These are phyloP conservation scores for Orbicella faveolata DNA, from an alignment of 64 coral and sea anemone genomes.

Conservation along the genomic window DNA sequence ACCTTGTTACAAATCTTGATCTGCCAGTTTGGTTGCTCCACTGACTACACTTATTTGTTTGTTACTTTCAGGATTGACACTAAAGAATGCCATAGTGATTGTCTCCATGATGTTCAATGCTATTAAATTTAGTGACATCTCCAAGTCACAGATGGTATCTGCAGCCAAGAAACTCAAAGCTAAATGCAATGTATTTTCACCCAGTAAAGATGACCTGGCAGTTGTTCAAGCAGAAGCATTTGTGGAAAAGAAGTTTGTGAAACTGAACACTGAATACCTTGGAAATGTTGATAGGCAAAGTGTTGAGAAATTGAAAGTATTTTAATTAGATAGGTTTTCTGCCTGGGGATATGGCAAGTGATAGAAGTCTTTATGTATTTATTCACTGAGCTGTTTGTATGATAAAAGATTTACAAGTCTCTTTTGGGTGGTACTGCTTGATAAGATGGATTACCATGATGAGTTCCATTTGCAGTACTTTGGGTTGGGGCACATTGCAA, in stretches of 20 bases:
- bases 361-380: no score
- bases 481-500: no score
- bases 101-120: constrained; percentile 4
- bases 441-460: no score
- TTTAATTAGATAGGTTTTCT: constrained; percentile 8
- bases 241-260: constrained; percentile 5
- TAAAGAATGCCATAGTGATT: constrained; percentile 6
- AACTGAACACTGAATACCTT: constrained; percentile 17
- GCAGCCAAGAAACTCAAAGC: neutral
- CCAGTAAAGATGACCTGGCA: constrained; percentile 8
- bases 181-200: neutral
- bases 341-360: neutral
- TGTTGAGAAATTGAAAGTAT: constrained; percentile 3
- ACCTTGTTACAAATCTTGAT: no score
- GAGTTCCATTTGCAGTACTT: no score
- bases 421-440: no score
- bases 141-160: constrained; percentile 4
- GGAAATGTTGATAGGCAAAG: neutral
- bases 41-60: neutral
- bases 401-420: no score
- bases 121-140: neutral
- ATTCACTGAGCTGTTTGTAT: no score
- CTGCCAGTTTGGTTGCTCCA: neutral
- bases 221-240: neutral
- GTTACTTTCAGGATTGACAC: constrained; percentile 15